A percentile compares a stretch with the other conserved stretches of the same genome.
Evolutionary conservation across 2,888 invertebrate genomes (phyloP).

Genomic region (Rambutsinella grinnellia): DNA sequence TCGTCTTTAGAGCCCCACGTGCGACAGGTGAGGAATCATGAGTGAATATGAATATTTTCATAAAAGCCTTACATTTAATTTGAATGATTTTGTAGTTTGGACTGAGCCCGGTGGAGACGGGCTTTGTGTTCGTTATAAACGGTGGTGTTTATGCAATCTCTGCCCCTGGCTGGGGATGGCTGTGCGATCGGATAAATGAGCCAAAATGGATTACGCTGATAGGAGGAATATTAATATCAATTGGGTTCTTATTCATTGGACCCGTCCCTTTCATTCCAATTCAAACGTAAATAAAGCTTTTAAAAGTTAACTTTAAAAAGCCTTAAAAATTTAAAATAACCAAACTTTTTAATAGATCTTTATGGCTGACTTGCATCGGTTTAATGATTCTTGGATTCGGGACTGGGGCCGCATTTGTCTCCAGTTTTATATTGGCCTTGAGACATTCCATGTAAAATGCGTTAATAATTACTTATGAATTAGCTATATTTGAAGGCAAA

Average conservation of each 20-base stretch:
- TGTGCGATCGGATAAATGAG: slow-evolving; percentile 79
- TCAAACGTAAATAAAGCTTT: slow-evolving; percentile 72
- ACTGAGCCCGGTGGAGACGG: too few species aligned
- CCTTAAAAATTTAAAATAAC: too few species aligned
- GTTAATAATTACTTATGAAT: neutral
- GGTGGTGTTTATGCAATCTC: slow-evolving; percentile 84
- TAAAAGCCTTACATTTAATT: too few species aligned
- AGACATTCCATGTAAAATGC: slow-evolving; percentile 80
- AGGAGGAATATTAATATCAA: slow-evolving; percentile 78
- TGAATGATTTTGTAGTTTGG: too few species aligned
- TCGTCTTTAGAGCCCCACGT: slow-evolving; percentile 74
- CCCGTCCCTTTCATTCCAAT: slow-evolving; percentile 83
- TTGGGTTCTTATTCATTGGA: slow-evolving; percentile 82
- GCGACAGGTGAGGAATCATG: slow-evolving; percentile 67
- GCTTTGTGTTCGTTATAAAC: slow-evolving; percentile 70
- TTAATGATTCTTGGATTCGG: slow-evolving; percentile 86
- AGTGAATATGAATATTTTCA: too few species aligned
- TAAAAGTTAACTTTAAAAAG: too few species aligned
- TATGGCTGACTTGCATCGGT: slow-evolving; percentile 78
- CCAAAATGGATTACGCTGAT: slow-evolving; percentile 79
- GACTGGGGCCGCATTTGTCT: slow-evolving; percentile 86
- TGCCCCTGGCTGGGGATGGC: slow-evolving; percentile 85
- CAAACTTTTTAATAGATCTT: too few species aligned
- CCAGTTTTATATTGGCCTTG: slow-evolving; percentile 88
- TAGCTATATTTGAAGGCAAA: too few species aligned